Evolutionary conservation across 2,888 invertebrate genomes (phyloP), one percentile per base, ranked within the genome.

Genomic region (Chalcosyrphus nemorum): DNA sequence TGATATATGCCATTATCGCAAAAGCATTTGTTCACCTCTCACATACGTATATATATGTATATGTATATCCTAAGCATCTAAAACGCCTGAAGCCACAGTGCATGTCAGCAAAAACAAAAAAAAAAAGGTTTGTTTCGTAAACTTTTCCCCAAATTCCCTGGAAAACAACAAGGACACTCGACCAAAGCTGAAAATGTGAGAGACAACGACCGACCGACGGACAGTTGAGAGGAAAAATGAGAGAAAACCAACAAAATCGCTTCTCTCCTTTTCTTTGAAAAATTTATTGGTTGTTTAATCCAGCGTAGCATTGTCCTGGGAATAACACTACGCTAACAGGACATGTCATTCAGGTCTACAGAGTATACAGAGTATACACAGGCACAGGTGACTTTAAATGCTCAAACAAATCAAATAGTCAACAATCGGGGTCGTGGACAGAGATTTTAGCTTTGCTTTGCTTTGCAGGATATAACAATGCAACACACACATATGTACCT

Each of bases 391-490:
- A 80, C 84, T 80, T 80, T 70, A 74, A 84, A 75, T 65, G 74
- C 70, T 75, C 68, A 70, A 80, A 84, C 84, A 80, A 84, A 75
- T 84, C 84, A 75, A 80, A 84, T 63, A 65, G 70, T 57, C 63
- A 80, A 68, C 43, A 56, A 61, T 61, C 19, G 63, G 32, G n/a
- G n/a, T 27, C 47, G 38, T 38, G 17, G 17, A 45, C 35, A 65
- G 50, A 54, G 19, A 59, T 56, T 57, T 59, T 52, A 59, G 41
- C 50, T 57, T 74, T 47, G 68, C 50, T 57, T 74, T 47, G 68
- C 66, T 56, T 81, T 35, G 13, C 71, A 66, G 71, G 71, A 66
- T 35, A 59, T 32, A 76, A 76, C 63, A 75, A 76, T 65, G 54
- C 52, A 74, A 45, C 54, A 41, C 38, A 43, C 35, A 29, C 13